These are phyloP conservation scores for Heliothis virescens DNA, from an alignment of 1,140 invertebrate genomes.

Conservation along the genomic window DNA sequence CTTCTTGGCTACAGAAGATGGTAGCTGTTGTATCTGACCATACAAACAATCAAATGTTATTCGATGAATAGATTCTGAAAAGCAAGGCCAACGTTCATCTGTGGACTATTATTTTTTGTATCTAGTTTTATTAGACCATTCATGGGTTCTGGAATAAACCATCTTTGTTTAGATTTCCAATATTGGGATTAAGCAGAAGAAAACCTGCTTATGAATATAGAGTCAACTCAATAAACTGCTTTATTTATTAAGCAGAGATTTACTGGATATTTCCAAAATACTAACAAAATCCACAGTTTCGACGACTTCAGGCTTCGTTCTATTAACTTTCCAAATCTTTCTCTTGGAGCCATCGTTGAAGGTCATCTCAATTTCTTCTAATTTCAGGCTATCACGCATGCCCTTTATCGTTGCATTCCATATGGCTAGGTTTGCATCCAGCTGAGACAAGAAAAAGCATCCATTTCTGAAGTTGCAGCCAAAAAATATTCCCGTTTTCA, in stretches of 20 bases:
- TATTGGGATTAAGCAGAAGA: too few species aligned
- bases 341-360: conserved; percentile 70
- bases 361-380: conserved; percentile 74
- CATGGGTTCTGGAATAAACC: too few species aligned
- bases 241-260: neutral
- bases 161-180: too few species aligned
- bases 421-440: conserved; percentile 65
- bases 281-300: conserved; percentile 77
- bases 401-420: conserved; percentile 71
- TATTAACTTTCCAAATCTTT: conserved; percentile 76
- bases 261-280: neutral
- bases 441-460: conserved; percentile 53
- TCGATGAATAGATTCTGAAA: too few species aligned
- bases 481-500: too few species aligned
- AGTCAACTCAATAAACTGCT: too few species aligned
- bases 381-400: conserved; percentile 68
- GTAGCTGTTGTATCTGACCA: conserved; percentile 74
- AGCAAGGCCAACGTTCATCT: too few species aligned
- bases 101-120: too few species aligned
- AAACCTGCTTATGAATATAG: too few species aligned
- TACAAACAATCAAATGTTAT: neutral
- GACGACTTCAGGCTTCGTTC: conserved; percentile 65
- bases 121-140: too few species aligned
- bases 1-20: conserved; percentile 67
- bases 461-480: too few species aligned